Conservation (phyloP, 2,113 vertebrate species). For the Pygathrix nemaeus region DNA sequence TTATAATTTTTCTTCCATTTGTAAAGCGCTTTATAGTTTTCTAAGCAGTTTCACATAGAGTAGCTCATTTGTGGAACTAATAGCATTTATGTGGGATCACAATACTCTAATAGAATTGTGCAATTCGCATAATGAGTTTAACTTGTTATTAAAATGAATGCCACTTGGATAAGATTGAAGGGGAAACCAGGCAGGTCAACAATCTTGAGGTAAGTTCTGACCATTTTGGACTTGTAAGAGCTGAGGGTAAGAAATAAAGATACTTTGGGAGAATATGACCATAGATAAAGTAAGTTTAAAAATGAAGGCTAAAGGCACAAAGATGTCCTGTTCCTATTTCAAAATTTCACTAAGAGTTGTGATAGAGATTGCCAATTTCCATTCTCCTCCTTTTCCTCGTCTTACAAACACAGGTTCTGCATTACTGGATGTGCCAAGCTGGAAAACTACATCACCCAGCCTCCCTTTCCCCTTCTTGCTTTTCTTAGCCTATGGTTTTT, state of each 20-base stretch:
- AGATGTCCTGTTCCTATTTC: neutral
- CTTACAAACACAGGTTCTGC: neutral
- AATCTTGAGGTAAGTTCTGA: neutral
- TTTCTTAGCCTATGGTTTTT: neutral
- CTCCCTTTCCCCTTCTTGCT: neutral
- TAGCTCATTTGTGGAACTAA: constrained; percentile 75
- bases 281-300: neutral
- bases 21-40: constrained; percentile 74
- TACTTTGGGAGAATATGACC: neutral
- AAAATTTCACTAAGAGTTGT: neutral
- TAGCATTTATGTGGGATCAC: constrained; percentile 72
- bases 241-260: neutral
- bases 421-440: neutral
- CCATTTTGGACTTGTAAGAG: neutral
- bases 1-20: constrained; percentile 77
- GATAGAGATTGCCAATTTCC: neutral
- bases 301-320: neutral
- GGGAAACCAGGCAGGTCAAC: neutral
- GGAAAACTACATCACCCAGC: neutral
- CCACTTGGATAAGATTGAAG: constrained; percentile 56
- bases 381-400: neutral
- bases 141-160: constrained; percentile 67
- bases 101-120: constrained; percentile 76
- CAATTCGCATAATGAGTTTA: constrained; percentile 70
- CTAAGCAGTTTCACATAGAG: constrained; percentile 72